Conservation (phyloP, 23 tunicate species). For the Trididemnum clinides region DNA sequence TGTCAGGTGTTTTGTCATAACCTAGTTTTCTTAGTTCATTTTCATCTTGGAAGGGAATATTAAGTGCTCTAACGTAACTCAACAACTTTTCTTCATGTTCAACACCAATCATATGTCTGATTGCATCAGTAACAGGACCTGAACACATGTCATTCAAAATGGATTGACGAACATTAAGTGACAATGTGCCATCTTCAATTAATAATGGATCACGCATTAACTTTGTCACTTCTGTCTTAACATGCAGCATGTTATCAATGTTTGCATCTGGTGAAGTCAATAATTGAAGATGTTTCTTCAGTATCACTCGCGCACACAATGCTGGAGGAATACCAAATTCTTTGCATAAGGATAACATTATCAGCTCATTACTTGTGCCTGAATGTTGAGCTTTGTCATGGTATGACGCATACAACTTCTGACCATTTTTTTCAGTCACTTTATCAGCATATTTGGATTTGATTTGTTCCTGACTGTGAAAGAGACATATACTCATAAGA, state of each 20-base stretch:
- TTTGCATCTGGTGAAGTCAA: not conserved
- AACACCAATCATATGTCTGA: conserved; percentile 80
- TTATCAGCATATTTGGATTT: too few relatives aligned
- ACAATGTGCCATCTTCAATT: conserved; percentile 47
- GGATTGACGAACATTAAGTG: conserved; percentile 58
- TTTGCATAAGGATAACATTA: too few relatives aligned
- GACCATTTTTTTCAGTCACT: too few relatives aligned
- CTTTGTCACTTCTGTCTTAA: not conserved
- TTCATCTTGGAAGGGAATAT: conserved; percentile 77
- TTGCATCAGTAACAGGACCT: conserved; percentile 84
- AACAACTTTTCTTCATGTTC: conserved; percentile 72
- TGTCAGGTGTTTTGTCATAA: conserved; percentile 96
- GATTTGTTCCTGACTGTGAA: too few relatives aligned
- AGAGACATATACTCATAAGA: too few relatives aligned
- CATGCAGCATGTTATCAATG: not conserved
- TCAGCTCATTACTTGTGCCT: too few relatives aligned
- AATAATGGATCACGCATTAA: conserved; percentile 53
- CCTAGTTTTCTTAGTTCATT: conserved; percentile 73
- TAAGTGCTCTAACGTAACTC: conserved; percentile 34
- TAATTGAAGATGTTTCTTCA: not conserved
- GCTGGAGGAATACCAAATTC: not conserved
- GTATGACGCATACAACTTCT: too few relatives aligned
- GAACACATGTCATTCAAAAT: conserved; percentile 63
- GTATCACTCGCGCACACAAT: not conserved
- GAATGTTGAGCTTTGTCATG: too few relatives aligned